phyloP scores from a whole-genome alignment of 1,140 invertebrate genomes.

The Druon quercuslanigerum region DNA sequence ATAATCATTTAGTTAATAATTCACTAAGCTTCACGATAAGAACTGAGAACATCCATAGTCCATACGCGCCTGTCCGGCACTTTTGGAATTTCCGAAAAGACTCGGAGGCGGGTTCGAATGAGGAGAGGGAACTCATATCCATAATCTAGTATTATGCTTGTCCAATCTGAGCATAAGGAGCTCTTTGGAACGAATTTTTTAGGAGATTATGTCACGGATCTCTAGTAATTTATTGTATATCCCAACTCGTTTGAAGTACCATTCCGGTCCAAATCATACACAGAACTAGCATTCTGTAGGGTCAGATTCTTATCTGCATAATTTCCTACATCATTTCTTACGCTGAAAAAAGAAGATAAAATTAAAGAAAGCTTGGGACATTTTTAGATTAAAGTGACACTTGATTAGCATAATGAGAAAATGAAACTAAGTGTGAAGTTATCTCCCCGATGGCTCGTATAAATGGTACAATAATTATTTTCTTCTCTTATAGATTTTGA shows the following conservation, averaged over 20 bases:
- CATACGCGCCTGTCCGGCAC: no score
- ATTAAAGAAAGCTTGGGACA: neutral
- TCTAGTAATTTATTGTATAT: slow-evolving; percentile 5
- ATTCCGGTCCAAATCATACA: neutral
- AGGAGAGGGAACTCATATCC: slow-evolving; percentile 17
- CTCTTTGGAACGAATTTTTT: slow-evolving; percentile 2
- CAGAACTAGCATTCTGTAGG: neutral
- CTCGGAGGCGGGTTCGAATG: slow-evolving; percentile 1
- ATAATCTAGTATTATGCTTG: slow-evolving; percentile 14
- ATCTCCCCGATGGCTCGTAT: no score
- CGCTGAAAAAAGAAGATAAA: neutral
- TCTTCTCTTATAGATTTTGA: no score
- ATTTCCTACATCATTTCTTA: neutral
- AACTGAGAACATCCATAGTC: neutral
- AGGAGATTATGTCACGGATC: slow-evolving; percentile 1
- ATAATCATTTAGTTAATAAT: slow-evolving; percentile 3
- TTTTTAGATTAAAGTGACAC: neutral
- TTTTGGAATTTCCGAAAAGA: neutral
- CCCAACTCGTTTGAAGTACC: neutral
- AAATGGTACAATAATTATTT: no score
- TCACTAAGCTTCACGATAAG: slow-evolving; percentile 1
- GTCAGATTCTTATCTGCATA: neutral
- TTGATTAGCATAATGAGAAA: neutral
- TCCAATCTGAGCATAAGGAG: slow-evolving; percentile 6
- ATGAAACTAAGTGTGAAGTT: no score